These are phyloP conservation scores for Perithous albicinctus DNA, from an alignment of 2,888 invertebrate genomes.

Conservation along the genomic window DNA sequence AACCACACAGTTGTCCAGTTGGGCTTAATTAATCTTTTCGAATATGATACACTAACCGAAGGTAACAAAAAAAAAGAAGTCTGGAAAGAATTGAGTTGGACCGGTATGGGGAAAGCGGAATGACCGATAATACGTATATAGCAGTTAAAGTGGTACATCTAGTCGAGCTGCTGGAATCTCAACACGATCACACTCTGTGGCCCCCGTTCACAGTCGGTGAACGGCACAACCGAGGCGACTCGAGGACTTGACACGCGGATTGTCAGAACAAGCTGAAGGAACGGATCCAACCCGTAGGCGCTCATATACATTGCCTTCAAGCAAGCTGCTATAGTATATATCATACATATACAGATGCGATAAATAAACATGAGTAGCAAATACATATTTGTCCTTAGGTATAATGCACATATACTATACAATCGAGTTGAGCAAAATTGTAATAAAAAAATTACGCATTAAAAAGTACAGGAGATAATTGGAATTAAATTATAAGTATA, in stretches of 20 bases:
- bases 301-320: conserved; percentile 1
- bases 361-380: conserved; percentile 19
- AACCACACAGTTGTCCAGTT: background rate
- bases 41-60: background rate
- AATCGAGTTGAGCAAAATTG: too few relatives aligned
- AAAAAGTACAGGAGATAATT: too few relatives aligned
- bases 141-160: conserved; percentile 24
- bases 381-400: conserved; percentile 5
- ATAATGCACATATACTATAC: background rate
- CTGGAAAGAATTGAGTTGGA: background rate
- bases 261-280: conserved; percentile 20
- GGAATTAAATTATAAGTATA: too few relatives aligned
- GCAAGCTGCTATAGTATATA: background rate
- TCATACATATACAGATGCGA: background rate
- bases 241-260: conserved; percentile 20
- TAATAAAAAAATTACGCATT: too few relatives aligned
- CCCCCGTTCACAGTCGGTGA: conserved; percentile 15
- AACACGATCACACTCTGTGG: background rate
- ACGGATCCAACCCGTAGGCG: conserved; percentile 19
- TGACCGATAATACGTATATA: conserved; percentile 23
- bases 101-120: conserved; percentile 46
- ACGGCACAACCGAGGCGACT: conserved; percentile 21
- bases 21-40: background rate
- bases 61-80: background rate
- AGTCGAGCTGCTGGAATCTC: background rate